Percentiles rank a stretch among this genome's conserved stretches.
Conservation (phyloP, 35 echinoderm and acorn worm genomes). For the Hemicentrotus pulcherrimus region DNA sequence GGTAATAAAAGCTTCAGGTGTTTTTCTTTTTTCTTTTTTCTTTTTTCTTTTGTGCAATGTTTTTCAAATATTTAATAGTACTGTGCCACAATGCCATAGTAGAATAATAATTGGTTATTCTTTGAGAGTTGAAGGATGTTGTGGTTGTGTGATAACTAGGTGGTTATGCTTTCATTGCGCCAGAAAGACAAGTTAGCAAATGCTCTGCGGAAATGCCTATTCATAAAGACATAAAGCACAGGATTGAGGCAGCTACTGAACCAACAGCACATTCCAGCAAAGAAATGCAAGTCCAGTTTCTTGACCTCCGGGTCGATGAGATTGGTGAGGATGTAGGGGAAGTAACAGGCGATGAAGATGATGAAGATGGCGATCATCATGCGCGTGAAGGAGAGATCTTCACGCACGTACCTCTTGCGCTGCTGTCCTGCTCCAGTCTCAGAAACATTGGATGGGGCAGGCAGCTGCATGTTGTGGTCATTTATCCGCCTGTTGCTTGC, state of each 20-base stretch:
- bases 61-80: background rate
- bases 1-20: background rate
- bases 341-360: constrained; percentile 54
- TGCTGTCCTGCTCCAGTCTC: background rate
- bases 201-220: constrained; percentile 54
- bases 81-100: background rate
- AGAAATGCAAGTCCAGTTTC: constrained; percentile 41
- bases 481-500: constrained; percentile 51
- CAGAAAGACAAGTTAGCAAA: background rate
- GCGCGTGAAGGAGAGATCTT: constrained; percentile 60
- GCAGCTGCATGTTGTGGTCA: constrained; percentile 20
- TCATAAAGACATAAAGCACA: constrained; percentile 60
- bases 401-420: background rate
- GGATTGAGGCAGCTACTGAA: constrained; percentile 64
- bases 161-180: constrained; percentile 5
- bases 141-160: background rate
- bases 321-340: constrained; percentile 58
- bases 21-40: no score
- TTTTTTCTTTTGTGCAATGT: background rate
- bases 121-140: background rate
- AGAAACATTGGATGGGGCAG: background rate
- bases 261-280: constrained; percentile 57
- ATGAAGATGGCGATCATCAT: constrained; percentile 65
- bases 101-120: background rate
- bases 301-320: constrained; percentile 50